Conservation (phyloP, 1,140 invertebrate genomes). For the Drosophila nikananu region DNA sequence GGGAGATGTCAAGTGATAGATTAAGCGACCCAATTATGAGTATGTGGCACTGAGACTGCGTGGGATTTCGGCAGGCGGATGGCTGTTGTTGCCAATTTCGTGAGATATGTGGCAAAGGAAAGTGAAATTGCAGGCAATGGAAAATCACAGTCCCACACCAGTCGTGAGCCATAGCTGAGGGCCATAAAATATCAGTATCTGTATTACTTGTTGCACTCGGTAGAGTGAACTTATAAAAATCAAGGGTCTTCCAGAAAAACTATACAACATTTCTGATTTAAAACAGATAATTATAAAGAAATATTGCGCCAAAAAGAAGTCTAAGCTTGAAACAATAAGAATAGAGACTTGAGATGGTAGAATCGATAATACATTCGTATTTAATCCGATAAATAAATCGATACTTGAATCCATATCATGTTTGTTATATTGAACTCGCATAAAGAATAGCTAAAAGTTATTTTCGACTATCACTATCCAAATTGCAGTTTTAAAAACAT, state of each 20-base stretch:
- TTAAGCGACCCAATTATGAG: conserved; percentile 65
- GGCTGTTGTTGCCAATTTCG: conserved; percentile 56
- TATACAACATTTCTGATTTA: background rate
- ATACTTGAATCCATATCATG: no score
- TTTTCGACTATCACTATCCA: no score
- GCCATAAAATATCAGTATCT: conserved; percentile 10
- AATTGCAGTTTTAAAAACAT: no score
- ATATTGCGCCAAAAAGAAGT: background rate
- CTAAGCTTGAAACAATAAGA: background rate
- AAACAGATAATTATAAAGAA: background rate
- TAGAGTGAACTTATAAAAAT: background rate
- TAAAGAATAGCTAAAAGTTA: no score
- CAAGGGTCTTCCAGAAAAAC: background rate
- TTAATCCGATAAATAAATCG: no score
- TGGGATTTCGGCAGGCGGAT: conserved; percentile 32
- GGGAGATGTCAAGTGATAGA: conserved; percentile 70
- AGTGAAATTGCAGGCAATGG: conserved; percentile 73
- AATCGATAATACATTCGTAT: no score
- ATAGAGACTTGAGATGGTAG: no score
- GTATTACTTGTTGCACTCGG: background rate
- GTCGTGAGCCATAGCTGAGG: conserved; percentile 21
- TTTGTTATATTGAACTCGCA: no score
- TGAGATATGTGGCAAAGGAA: conserved; percentile 48
- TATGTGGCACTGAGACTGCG: conserved; percentile 40
- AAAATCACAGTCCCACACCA: conserved; percentile 30